These are phyloP conservation scores for Heliconius aoede DNA, from an alignment of 2,888 invertebrate species.

Conservation along the genomic window DNA sequence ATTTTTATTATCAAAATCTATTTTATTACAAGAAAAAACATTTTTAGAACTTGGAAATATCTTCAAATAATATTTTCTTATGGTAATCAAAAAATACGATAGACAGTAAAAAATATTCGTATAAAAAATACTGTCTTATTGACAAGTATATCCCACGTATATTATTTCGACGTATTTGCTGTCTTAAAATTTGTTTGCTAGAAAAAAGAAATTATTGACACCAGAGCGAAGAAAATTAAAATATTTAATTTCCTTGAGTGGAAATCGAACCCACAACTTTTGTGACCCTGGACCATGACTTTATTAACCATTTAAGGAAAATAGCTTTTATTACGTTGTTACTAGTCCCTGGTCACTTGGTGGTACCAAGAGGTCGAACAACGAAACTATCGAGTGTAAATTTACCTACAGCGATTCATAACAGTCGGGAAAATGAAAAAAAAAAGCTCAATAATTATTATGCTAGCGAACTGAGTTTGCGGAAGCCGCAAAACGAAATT, in stretches of 20 bases:
- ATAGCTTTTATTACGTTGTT: not conserved
- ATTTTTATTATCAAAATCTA: not conserved
- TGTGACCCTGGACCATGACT: no score
- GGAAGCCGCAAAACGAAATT: slow-evolving; percentile 83
- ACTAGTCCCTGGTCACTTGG: not conserved
- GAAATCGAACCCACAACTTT: not conserved
- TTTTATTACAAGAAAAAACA: not conserved
- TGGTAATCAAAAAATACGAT: not conserved
- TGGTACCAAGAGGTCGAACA: slow-evolving; percentile 6
- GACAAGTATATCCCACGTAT: not conserved
- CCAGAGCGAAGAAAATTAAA: no score
- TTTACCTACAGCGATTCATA: slow-evolving; percentile 67
- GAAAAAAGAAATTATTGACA: not conserved
- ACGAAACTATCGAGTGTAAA: slow-evolving; percentile 35
- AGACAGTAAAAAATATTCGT: not conserved
- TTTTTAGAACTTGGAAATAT: not conserved
- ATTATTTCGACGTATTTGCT: not conserved
- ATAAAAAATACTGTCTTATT: not conserved
- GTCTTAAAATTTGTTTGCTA: not conserved
- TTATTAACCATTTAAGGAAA: not conserved
- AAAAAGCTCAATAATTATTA: slow-evolving; percentile 77
- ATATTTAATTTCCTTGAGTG: no score
- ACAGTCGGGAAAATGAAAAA: slow-evolving; percentile 58
- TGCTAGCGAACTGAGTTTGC: slow-evolving; percentile 78
- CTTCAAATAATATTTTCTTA: not conserved